Conservation (phyloP, 2,113 vertebrate genomes). For the Bos javanicus region DNA sequence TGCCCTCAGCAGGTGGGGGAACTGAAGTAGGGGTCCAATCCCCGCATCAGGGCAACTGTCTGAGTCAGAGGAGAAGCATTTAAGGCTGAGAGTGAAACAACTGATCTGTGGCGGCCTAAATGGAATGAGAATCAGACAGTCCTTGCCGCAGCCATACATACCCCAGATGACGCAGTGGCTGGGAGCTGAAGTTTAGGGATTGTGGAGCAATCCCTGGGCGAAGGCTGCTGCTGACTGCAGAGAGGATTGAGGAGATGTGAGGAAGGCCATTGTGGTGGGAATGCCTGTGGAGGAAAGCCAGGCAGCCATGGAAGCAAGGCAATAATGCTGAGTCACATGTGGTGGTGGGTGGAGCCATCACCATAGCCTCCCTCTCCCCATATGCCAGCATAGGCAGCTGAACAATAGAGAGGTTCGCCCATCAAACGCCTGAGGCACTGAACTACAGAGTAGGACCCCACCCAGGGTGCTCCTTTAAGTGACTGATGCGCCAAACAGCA, state of each 20-base stretch:
- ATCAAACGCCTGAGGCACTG: background rate
- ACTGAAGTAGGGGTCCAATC: background rate
- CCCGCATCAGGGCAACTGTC: background rate
- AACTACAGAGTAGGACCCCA: background rate
- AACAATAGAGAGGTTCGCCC: background rate
- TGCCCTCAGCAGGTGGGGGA: background rate
- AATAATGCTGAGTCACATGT: rapidly evolving
- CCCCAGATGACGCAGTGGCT: background rate
- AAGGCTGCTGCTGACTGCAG: background rate
- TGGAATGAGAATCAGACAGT: background rate
- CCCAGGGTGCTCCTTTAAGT: background rate
- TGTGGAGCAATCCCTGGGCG: background rate
- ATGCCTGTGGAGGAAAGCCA: background rate
- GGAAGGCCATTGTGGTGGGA: background rate
- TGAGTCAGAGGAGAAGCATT: background rate
- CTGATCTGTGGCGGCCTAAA: background rate
- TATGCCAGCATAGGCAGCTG: background rate
- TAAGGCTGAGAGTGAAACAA: background rate
- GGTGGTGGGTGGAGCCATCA: background rate
- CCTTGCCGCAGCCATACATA: background rate
- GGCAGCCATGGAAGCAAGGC: background rate
- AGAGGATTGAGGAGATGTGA: background rate
- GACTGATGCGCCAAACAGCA: background rate
- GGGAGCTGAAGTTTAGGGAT: background rate
- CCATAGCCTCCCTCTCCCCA: background rate